Percentiles rank a stretch among this genome's conserved stretches.
Conservation (phyloP, 2,888 invertebrate species). For the Ceraclea dissimilis region DNA sequence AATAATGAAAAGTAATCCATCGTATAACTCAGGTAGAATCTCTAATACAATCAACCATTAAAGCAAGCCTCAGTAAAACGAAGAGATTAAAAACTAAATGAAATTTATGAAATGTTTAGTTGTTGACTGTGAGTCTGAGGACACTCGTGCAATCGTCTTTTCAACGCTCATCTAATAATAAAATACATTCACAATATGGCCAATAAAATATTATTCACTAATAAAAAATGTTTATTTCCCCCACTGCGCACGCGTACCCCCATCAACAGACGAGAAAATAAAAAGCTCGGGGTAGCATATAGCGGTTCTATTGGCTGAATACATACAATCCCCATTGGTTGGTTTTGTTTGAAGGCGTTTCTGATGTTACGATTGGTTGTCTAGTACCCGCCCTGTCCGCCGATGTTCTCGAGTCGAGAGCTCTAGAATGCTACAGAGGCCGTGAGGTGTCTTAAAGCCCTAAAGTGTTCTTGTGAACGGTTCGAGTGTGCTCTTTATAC, state of each 20-base stretch:
- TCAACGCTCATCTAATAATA: too few relatives aligned
- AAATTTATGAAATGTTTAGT: too few relatives aligned
- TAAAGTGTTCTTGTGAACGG: constrained; percentile 26
- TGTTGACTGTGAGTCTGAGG: too few relatives aligned
- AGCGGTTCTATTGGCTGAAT: neutral
- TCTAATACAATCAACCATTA: too few relatives aligned
- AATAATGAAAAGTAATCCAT: too few relatives aligned
- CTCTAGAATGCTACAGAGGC: constrained; percentile 13
- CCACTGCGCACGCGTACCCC: constrained; percentile 9
- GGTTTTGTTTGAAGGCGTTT: constrained; percentile 6
- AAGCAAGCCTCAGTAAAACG: too few relatives aligned
- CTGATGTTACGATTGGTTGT: constrained; percentile 32
- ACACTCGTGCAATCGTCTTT: too few relatives aligned
- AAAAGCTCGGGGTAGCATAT: constrained; percentile 5
- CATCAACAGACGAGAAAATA: neutral
- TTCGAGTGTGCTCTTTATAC: constrained; percentile 24
- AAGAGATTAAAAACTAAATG: too few relatives aligned
- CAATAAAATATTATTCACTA: neutral
- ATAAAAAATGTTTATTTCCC: neutral
- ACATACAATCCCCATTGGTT: constrained; percentile 3
- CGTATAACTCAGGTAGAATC: too few relatives aligned
- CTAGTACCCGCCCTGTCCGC: constrained; percentile 46
- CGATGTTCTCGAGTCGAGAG: constrained; percentile 37
- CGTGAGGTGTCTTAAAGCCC: constrained; percentile 26
- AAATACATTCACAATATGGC: too few relatives aligned